Conservation (phyloP, 2,888 invertebrate species). For the Steinernema carpocapsae region DNA sequence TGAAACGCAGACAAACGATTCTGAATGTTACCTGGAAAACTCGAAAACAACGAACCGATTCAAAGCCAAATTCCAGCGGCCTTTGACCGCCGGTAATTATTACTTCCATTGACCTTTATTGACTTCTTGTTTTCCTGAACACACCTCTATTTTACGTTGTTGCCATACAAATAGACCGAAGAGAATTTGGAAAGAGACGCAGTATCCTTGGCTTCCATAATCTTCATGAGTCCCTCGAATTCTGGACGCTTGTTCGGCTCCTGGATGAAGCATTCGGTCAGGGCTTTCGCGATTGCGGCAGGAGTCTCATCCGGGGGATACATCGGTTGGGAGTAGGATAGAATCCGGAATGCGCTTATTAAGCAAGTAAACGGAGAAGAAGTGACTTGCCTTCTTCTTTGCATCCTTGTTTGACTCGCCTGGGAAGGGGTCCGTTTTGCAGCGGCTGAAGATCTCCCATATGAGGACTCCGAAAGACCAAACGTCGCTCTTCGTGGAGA, state of each 20-base stretch:
- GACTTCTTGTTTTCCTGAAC: too few species aligned
- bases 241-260: slow-evolving; percentile 42
- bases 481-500: slow-evolving; percentile 42
- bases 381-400: neutral
- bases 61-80: too few species aligned
- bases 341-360: neutral
- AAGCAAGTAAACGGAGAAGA: too few species aligned
- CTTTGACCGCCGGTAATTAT: too few species aligned
- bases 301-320: slow-evolving; percentile 36
- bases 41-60: too few species aligned
- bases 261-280: slow-evolving; percentile 39
- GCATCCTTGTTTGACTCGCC: slow-evolving; percentile 1
- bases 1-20: too few species aligned
- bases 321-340: slow-evolving; percentile 28
- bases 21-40: too few species aligned
- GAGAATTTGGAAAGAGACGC: too few species aligned
- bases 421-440: slow-evolving; percentile 18
- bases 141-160: too few species aligned
- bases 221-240: slow-evolving; percentile 42
- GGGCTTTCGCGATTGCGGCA: neutral
- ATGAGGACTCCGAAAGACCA: slow-evolving; percentile 43
- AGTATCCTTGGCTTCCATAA: slow-evolving; percentile 44
- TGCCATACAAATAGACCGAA: too few species aligned
- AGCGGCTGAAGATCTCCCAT: slow-evolving; percentile 35
- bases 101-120: too few species aligned